A percentile compares a stretch with the other conserved stretches of the same genome.
phyloP scores from a whole-genome alignment of 2,888 invertebrate genomes.

The Hipparchia semele region DNA sequence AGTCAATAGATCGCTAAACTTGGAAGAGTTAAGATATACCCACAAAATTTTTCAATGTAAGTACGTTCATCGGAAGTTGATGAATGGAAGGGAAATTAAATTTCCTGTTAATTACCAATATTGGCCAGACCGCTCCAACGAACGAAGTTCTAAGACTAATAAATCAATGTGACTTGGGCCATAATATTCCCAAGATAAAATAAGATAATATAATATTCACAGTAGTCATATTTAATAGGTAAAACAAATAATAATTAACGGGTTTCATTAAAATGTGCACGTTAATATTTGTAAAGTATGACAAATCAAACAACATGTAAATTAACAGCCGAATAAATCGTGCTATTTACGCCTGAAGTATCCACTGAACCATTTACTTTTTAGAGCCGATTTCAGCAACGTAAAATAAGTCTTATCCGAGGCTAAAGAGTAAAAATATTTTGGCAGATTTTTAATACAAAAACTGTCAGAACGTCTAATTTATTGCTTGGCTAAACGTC shows the following conservation, averaged over 20 bases:
- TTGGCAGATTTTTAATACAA: too few relatives aligned
- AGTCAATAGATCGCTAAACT: background rate
- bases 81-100: constrained; percentile 11
- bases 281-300: too few relatives aligned
- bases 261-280: too few relatives aligned
- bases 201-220: too few relatives aligned
- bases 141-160: background rate
- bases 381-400: background rate
- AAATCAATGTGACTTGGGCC: background rate
- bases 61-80: background rate
- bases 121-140: constrained; percentile 2
- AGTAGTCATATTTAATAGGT: too few relatives aligned
- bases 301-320: background rate
- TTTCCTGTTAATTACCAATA: constrained; percentile 14
- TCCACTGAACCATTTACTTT: background rate
- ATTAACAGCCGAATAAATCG: background rate
- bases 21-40: background rate
- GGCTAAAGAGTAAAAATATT: too few relatives aligned
- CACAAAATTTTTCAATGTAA: background rate
- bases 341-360: background rate
- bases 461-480: too few relatives aligned
- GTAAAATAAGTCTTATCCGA: too few relatives aligned
- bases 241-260: too few relatives aligned
- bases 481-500: too few relatives aligned
- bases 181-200: too few relatives aligned